Evolutionary conservation across 2,797 vertebrate species (phyloP), one percentile per base, ranked within the genome.

Genomic region (Phoebastria nigripes): DNA sequence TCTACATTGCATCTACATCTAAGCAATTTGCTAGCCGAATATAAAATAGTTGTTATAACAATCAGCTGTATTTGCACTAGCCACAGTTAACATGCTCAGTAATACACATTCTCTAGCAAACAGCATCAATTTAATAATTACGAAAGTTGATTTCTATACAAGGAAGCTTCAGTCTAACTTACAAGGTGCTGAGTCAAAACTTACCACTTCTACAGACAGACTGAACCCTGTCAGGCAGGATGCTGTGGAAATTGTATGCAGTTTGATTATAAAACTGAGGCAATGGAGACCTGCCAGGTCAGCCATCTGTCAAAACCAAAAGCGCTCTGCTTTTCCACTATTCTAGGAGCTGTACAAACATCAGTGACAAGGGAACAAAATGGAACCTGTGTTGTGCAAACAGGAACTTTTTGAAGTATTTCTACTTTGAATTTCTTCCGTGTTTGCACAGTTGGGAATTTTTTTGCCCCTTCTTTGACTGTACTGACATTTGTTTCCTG

Each of bases 251-350:
- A 95, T 44, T 95, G 94, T 94, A 95, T 47, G 56, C 35, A 95
- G 92, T 91, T 81, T 96, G 94, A 96, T 97, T 97, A 95, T 82
- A 97, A 94, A 97, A 97, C 65, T 66, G 87, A 96, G 95, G 95
- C 70, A 89, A 46, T 74, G 93, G 81, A 97, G 95, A 94, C 65
- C 89, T 97, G 96, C 95, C 96, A 97, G 97, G 97, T 97, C 90
- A 98, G 89, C 97, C 96, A 96, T 97, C 97, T 98, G 97, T 97
- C 95, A 96, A 98, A 98, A 98, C 96, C 97, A 95, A 95, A 96
- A 82, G 92, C 1, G 5, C 65, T 87, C 70, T 67, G 88, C 86
- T 90, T 97, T 93, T 98, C 95, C 97, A 97, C 96, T 96, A 69
- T 96, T 96, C 96, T 93, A 94, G 91, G 94, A 95, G 92, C 94